Percentiles rank a stretch among this genome's conserved stretches.
These are phyloP conservation scores for Tortrix viridana DNA, from an alignment of 2,888 invertebrate species.

Conservation along the genomic window DNA sequence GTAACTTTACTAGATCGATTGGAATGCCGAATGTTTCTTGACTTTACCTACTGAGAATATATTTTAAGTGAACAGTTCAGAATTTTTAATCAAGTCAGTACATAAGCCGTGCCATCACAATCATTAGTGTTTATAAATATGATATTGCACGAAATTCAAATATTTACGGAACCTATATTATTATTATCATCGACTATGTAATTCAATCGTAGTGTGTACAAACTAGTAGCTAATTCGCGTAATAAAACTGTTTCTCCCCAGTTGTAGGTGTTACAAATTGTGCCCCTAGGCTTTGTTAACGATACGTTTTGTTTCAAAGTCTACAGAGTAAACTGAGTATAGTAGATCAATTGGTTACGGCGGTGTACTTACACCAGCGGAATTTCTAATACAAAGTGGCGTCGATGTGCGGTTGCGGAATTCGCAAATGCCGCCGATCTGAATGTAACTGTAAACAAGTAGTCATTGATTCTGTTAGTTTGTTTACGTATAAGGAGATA, in stretches of 20 bases:
- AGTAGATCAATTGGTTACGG: slow-evolving; percentile 65
- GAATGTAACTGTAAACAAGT: slow-evolving; percentile 49
- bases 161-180: background rate
- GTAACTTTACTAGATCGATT: slow-evolving; percentile 45
- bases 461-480: slow-evolving; percentile 49
- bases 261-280: slow-evolving; percentile 67
- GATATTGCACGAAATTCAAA: background rate
- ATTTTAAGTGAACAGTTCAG: no score
- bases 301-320: slow-evolving; percentile 53
- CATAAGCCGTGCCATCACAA: no score
- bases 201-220: slow-evolving; percentile 35
- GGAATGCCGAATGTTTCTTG: slow-evolving; percentile 23
- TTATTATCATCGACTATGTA: slow-evolving; percentile 6
- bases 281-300: slow-evolving; percentile 61
- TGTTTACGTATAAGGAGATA: slow-evolving; percentile 40
- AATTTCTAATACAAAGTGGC: slow-evolving; percentile 57
- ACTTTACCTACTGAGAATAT: background rate
- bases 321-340: slow-evolving; percentile 46
- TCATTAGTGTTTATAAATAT: background rate
- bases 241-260: slow-evolving; percentile 45
- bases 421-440: slow-evolving; percentile 54
- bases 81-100: no score
- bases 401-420: slow-evolving; percentile 50
- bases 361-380: slow-evolving; percentile 58
- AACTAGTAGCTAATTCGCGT: slow-evolving; percentile 44